These are phyloP conservation scores for Pocillopora damicornis DNA, from an alignment of 64 coral and sea anemone genomes.

Conservation along the genomic window DNA sequence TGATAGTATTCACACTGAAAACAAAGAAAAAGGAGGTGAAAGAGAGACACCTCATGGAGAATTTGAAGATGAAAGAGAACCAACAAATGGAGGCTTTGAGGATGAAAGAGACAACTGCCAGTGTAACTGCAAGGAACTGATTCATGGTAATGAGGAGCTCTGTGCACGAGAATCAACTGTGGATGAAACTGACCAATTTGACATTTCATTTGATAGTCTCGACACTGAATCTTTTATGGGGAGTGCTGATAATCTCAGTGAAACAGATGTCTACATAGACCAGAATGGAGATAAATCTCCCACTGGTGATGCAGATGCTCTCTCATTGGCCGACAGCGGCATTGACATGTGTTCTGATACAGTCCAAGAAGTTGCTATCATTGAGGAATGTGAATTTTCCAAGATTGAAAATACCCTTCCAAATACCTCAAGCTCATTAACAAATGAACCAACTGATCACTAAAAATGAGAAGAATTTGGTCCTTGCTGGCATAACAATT, in stretches of 20 bases:
- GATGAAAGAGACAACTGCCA: too few relatives aligned
- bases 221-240: slow-evolving; percentile 4
- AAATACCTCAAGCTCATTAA: not conserved
- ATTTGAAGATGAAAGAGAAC: not conserved
- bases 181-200: slow-evolving; percentile 11
- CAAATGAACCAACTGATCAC: not conserved
- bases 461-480: not conserved
- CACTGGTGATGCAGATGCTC: not conserved
- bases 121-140: not conserved
- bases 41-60: not conserved
- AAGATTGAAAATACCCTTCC: not conserved
- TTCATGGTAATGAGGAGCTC: not conserved
- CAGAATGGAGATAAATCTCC: not conserved
- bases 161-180: not conserved
- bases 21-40: not conserved
- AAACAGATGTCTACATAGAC: not conserved
- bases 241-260: slow-evolving; percentile 20
- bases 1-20: not conserved
- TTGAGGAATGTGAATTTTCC: slow-evolving; percentile 22
- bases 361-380: not conserved
- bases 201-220: slow-evolving; percentile 17
- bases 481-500: not conserved
- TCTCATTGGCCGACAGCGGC: slow-evolving; percentile 32
- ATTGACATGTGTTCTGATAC: slow-evolving; percentile 26
- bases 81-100: not conserved